Base-by-base conservation (phyloP, 2,797 vertebrate species). In the Pampus argenteus region DNA sequence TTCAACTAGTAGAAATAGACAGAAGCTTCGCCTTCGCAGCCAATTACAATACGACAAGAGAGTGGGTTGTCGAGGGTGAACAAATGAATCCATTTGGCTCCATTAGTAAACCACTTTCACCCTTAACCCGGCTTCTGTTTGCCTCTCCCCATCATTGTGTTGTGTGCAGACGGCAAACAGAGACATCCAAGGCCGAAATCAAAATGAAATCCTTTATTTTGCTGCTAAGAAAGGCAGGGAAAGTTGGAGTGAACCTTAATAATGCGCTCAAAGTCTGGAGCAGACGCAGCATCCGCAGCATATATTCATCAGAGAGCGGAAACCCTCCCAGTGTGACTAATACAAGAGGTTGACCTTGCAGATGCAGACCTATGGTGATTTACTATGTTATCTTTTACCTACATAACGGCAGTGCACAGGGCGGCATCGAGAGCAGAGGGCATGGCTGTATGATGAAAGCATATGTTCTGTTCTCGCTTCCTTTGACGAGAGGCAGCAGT, bases 101-200 rank as follows among this genome's bases (percentile, higher is more conserved):
- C 78, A 89, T 89, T 85, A 87, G 38, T 48, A 66, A 84, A 80
- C 62, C 76, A 66, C 77, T 87, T 87, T 79, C 68, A 82, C 66
- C 62, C 26, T 18, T 62, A 79, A 78, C 77, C 74, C 25, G 59
- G 36, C 66, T 65, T 76, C 68, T 54, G 44, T 84, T 76, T 62
- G 56, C 71, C 73, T 71, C 49, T 15, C 18, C 18, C 20, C 72
- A 50, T 56, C 25, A 36, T 72, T 68, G 45, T 63, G 47, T 42
- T 61, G 57, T 63, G 57, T 49, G 64, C 31, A 63, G 26, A 73
- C 18, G 61, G 67, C 63, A 75, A 88, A 78, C 28, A 69, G 38
- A 78, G 51, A 70, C 8, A 15, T 22, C 57, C 69, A 57, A 71
- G 66, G 76, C 59, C 56, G 47, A 59, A 68, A 74, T 29, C 20